A percentile compares a stretch with the other conserved stretches of the same genome.
Evolutionary conservation across 2,888 invertebrate genomes (phyloP).

Genomic region (Xestia rhomboidea): DNA sequence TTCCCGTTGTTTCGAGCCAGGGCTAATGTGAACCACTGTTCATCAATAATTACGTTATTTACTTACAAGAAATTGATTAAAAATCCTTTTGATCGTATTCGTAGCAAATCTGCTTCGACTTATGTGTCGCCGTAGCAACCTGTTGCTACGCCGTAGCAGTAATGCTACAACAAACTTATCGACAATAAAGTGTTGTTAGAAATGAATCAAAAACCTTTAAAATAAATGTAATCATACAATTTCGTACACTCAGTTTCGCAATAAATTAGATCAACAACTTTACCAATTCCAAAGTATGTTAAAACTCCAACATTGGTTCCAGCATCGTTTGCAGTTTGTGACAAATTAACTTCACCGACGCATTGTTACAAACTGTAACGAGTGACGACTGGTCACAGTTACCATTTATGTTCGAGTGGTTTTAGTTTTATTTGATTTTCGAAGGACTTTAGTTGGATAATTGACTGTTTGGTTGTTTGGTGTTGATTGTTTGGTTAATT

Average conservation of each 20-base stretch:
- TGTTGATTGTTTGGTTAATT: too few relatives aligned
- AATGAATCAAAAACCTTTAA: neutral
- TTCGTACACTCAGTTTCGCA: neutral
- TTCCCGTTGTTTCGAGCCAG: too few relatives aligned
- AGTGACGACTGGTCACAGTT: conserved; percentile 1
- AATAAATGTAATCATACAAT: neutral
- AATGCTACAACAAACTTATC: neutral
- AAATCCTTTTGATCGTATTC: neutral
- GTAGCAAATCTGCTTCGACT: neutral
- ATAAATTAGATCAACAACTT: conserved; percentile 16
- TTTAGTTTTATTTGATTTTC: conserved; percentile 31
- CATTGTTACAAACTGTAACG: conserved; percentile 25
- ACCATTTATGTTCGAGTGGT: conserved; percentile 12
- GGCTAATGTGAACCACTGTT: too few relatives aligned
- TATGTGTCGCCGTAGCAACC: conserved; percentile 7
- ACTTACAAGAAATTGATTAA: neutral
- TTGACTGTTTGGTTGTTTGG: too few relatives aligned
- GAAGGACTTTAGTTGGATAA: neutral
- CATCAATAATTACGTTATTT: neutral
- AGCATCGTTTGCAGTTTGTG: conserved; percentile 11
- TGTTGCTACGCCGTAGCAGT: conserved; percentile 29
- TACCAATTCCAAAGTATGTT: neutral
- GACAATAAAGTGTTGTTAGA: neutral
- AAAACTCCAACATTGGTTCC: neutral
- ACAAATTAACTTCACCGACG: conserved; percentile 38